Evolutionary conservation across 30 jellyfish, hydroid and myxozoan species (phyloP), one percentile per base, ranked within the genome.

Genomic region (Hydractinia symbiolongicarpus): DNA sequence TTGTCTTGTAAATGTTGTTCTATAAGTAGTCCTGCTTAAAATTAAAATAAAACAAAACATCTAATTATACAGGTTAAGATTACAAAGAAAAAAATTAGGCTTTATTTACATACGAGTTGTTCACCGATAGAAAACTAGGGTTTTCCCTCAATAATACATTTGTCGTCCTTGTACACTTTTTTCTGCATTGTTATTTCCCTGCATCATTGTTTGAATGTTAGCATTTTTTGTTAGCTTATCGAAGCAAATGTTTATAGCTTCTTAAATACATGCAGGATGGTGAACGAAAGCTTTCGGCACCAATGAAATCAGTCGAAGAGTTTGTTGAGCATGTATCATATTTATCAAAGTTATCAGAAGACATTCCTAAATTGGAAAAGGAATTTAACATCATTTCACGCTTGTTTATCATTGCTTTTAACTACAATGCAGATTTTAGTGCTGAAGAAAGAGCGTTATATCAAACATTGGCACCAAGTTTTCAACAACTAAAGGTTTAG

Each of bases 371-470:
- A 58, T 11, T 89, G 61, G 94, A 79, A 13, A 89, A 83, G 17
- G 91, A 89, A 20, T 84, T 62, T 81, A 53, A 77, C 15, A 61
- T 83, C 55, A 91, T 89, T 8, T 17, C 91, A 30, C 78, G 88
- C 1, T 55, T 89, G 51, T 89, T 89, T 54, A 81, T 60, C 55
- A 70, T 82, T 16, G 96, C 96, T 17, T 72, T 84, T 73, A 83
- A 84, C 8, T 89, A 58, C 60, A 44, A 89, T 1, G 79, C 86
- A 68, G 86, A 64, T 14, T 84, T 83, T 64, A 77, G 77, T 5
- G 91, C 86, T 5, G 96, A 89, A 80, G 90, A 84, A 14, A 77
- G 87, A 88, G 96, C 96, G 4, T 86, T 89, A 49, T 89, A 89
- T 62, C 90, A 86, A 44, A 83, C 93, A 50, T 86, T 89, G 75